Conservation (phyloP, 37 sponge, comb jelly and placozoan genomes). For the Ianthella basta region DNA sequence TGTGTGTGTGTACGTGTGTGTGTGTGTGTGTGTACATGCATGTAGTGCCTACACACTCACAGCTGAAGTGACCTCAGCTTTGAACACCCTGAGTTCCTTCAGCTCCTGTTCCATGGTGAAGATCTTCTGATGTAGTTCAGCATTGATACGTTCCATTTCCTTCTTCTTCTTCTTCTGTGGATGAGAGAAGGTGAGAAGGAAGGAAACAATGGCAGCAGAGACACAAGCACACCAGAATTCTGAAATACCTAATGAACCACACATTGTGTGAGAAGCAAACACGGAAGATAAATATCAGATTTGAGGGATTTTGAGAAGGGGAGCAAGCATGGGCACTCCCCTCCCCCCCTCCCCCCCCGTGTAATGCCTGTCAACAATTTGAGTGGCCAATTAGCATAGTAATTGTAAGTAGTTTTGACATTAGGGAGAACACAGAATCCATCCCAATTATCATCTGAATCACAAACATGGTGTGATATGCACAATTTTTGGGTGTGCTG, state of each 20-base stretch:
- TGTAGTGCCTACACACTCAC: background rate
- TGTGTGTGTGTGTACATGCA: background rate
- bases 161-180: background rate
- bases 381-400: too few relatives aligned
- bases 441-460: too few relatives aligned
- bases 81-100: background rate
- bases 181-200: constrained; percentile 42
- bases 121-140: background rate
- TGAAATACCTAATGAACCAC: background rate
- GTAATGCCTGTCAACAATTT: too few relatives aligned
- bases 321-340: too few relatives aligned
- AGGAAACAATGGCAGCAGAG: constrained; percentile 42
- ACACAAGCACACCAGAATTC: background rate
- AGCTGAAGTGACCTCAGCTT: background rate
- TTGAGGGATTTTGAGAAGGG: too few relatives aligned
- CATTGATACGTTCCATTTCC: background rate
- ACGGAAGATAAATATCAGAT: too few relatives aligned
- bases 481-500: too few relatives aligned
- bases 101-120: constrained; percentile 6
- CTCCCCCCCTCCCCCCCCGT: too few relatives aligned
- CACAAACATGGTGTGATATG: too few relatives aligned
- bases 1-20: background rate
- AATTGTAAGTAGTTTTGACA: too few relatives aligned
- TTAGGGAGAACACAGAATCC: too few relatives aligned
- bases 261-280: constrained; percentile 4